Base-by-base conservation (phyloP, 2,113 vertebrate genomes). In the Oncorhynchus clarkii region DNA sequence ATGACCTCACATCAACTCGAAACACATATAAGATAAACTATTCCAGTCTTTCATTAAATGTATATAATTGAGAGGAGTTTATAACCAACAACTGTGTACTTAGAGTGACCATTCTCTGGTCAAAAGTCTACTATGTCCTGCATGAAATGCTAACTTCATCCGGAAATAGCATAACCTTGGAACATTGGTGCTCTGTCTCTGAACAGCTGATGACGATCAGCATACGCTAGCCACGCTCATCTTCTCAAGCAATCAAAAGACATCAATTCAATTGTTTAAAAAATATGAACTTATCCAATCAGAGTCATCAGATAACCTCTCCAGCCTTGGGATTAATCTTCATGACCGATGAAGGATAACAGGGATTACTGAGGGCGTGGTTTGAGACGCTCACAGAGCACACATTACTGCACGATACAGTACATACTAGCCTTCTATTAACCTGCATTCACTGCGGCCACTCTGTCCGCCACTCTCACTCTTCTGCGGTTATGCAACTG, bases 401-500 rank as follows among this genome's bases (percentile, higher is more conserved):
- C 54, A 45, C 39, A 45, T 12, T 11, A 20, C 13, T 20, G 78
- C 67, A 78, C 60, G 85, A 78, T 57, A 73, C 67, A 76, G 22
- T 1, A 74, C 84, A 72, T 20, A 60, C 74, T 72, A 68, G 70
- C 20, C 57, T 54, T 14, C 45, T 20, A 31, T 6, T 11, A 20
- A 69, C 75, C 24, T 39, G 54, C 51, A n/a, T 64, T 48, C 6
- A 1, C 11, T 12, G 39, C 1, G 7, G 76, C 49, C 13, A 14
- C 70, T 73, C 70, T 80, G 70, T 77, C 77, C 68, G 80, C 70
- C 75, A 39, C 64, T 66, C 71, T 74, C 31, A 12, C 34, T 69
- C 68, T 45, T 20, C 68, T 6, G 71, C 77, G 26, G 67, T 92
- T 90, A 90, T 78, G 34, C 85, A 90, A 92, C 20, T 6, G 13